These are phyloP conservation scores for Cancer borealis DNA, from an alignment of 2,888 invertebrate genomes.

Conservation along the genomic window DNA sequence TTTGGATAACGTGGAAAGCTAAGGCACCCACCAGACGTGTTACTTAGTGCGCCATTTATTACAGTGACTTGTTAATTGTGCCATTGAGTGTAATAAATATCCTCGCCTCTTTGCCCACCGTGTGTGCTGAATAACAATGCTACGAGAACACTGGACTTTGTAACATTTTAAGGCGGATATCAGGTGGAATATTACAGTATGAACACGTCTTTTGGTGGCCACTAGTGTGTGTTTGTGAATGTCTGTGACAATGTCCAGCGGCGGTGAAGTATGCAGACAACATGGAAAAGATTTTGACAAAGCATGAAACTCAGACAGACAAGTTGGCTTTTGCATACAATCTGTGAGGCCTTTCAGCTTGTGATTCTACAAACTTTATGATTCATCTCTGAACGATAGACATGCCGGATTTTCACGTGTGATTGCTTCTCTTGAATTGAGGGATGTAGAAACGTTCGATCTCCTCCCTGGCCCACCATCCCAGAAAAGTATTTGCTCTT, in stretches of 20 bases:
- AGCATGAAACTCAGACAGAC: background rate
- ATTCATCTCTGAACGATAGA: background rate
- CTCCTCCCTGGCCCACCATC: background rate
- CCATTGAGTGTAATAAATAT: background rate
- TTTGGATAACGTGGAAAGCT: background rate
- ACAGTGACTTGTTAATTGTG: constrained; percentile 4
- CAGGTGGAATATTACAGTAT: background rate
- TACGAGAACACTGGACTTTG: background rate
- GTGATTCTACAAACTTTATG: background rate
- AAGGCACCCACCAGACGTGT: background rate
- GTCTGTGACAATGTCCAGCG: too few relatives aligned
- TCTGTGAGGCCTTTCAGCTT: background rate
- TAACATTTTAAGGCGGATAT: background rate
- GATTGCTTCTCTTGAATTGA: background rate
- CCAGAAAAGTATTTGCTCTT: background rate
- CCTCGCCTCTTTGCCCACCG: background rate
- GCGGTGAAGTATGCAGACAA: background rate
- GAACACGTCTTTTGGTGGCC: background rate
- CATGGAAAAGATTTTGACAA: too few relatives aligned
- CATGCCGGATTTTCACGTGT: background rate
- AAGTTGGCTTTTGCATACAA: background rate
- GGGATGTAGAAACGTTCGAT: background rate
- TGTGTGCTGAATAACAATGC: background rate
- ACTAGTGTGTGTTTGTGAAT: background rate
- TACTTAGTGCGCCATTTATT: background rate